Percentiles rank a stretch among this genome's conserved stretches.
phyloP scores from a whole-genome alignment of 2,888 invertebrate genomes.

The Patella depressa region DNA sequence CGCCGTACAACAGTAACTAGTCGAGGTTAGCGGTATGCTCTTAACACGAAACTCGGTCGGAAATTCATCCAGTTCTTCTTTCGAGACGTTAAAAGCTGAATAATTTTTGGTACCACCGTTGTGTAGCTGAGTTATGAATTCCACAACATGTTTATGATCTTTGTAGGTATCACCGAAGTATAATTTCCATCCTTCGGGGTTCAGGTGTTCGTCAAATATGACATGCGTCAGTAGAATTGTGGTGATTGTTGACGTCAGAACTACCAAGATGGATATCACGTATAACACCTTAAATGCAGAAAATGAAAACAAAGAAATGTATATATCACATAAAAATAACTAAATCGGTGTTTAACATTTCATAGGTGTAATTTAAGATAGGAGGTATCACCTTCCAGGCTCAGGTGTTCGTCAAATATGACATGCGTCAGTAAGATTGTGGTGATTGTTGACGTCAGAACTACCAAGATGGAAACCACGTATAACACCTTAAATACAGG shows the following conservation, averaged over 20 bases:
- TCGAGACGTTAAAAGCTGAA: not conserved
- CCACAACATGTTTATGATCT: not conserved
- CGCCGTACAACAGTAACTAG: constrained; percentile 3
- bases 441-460: not conserved
- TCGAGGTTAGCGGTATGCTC: not conserved
- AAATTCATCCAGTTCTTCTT: not conserved
- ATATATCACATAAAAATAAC: no score
- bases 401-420: not conserved
- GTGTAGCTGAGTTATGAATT: not conserved
- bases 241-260: not conserved
- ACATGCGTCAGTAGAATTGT: not conserved
- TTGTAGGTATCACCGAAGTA: not conserved
- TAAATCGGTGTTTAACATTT: no score
- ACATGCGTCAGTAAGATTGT: not conserved
- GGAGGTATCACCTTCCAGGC: not conserved
- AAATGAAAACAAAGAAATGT: not conserved
- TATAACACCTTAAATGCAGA: not conserved
- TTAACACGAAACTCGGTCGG: not conserved
- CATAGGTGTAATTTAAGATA: no score
- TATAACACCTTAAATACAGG: not conserved
- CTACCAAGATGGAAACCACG: not conserved
- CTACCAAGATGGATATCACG: not conserved
- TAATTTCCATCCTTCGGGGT: not conserved
- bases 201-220: not conserved
- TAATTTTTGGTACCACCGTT: not conserved